A percentile compares a stretch with the other conserved stretches of the same genome.
phyloP scores from a whole-genome alignment of 2,888 invertebrate species.

The Rhabditoides inermis region DNA sequence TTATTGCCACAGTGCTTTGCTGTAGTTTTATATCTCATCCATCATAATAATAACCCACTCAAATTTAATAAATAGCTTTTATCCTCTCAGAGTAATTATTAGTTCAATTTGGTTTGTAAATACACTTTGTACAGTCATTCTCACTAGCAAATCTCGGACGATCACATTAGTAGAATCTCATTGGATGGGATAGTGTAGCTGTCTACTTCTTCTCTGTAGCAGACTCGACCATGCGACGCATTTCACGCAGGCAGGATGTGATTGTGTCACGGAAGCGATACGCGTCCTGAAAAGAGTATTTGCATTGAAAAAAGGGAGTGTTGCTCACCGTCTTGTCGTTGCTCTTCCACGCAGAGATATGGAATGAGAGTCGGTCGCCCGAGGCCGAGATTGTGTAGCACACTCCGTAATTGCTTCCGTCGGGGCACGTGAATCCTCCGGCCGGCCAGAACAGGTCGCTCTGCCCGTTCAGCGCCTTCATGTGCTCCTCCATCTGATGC shows the following conservation, averaged over 20 bases:
- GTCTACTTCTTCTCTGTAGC: conserved; percentile 11
- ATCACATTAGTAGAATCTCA: no score
- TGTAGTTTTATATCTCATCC: no score
- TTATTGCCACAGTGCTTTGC: no score
- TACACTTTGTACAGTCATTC: no score
- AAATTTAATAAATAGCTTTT: no score
- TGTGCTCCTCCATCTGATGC: conserved; percentile 37
- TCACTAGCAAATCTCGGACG: no score
- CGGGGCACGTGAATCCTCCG: conserved; percentile 40
- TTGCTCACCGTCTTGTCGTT: conserved; percentile 21
- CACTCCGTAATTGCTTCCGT: conserved; percentile 36
- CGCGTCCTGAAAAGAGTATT: conserved; percentile 14
- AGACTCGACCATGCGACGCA: conserved; percentile 24
- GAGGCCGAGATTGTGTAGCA: conserved; percentile 34
- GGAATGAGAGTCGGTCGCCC: conserved; percentile 39
- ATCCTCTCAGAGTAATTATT: no score
- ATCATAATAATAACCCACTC: no score
- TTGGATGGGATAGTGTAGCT: no score
- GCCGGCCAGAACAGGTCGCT: conserved; percentile 42
- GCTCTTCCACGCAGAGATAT: conserved; percentile 35
- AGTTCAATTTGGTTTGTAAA: no score
- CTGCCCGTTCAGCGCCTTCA: conserved; percentile 27
- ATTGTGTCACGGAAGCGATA: conserved; percentile 23
- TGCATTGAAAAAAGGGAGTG: neutral
- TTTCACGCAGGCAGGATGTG: conserved; percentile 23